Percentiles rank a stretch among this genome's conserved stretches.
Evolutionary conservation across 2,797 vertebrate genomes (phyloP).

Genomic region (Eutrigla gurnardus): DNA sequence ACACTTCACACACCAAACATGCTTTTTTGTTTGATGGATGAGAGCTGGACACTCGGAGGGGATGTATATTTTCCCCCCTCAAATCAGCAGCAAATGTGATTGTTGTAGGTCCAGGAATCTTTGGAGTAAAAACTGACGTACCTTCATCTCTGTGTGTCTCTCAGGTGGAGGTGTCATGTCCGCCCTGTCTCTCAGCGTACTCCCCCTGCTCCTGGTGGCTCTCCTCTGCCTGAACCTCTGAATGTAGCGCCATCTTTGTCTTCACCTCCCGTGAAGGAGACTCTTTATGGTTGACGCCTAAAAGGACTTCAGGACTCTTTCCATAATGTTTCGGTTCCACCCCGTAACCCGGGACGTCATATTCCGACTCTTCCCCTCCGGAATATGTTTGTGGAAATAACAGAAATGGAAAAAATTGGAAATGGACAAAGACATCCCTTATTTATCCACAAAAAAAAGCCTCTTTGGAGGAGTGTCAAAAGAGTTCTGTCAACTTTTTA

Average conservation of each 20-base stretch:
- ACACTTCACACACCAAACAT: conserved; percentile 36
- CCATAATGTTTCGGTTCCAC: conserved; percentile 78
- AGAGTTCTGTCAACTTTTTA: conserved; percentile 94
- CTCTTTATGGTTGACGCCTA: conserved; percentile 82
- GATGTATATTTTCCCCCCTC: not conserved
- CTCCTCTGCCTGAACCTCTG: conserved; percentile 90
- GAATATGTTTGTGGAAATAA: conserved; percentile 74
- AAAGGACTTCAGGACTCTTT: conserved; percentile 83
- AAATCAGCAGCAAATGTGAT: conserved; percentile 21
- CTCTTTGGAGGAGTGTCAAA: conserved; percentile 88
- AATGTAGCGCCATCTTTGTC: conserved; percentile 89
- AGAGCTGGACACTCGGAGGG: conserved; percentile 1
- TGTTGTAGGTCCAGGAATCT: not conserved
- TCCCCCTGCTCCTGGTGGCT: conserved; percentile 85
- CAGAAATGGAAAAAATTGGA: conserved; percentile 63
- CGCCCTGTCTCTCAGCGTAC: conserved; percentile 73
- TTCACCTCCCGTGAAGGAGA: conserved; percentile 82
- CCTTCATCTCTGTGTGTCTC: conserved; percentile 50
- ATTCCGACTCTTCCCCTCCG: conserved; percentile 68
- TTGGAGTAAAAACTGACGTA: conserved; percentile 2
- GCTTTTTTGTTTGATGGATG: conserved; percentile 50
- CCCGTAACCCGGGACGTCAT: conserved; percentile 62
- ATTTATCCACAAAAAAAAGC: conserved; percentile 83
- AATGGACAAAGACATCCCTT: conserved; percentile 89
- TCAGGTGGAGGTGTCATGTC: conserved; percentile 82